phyloP scores from a whole-genome alignment of 2,797 vertebrate species.

The Anomalospiza imberbis region DNA sequence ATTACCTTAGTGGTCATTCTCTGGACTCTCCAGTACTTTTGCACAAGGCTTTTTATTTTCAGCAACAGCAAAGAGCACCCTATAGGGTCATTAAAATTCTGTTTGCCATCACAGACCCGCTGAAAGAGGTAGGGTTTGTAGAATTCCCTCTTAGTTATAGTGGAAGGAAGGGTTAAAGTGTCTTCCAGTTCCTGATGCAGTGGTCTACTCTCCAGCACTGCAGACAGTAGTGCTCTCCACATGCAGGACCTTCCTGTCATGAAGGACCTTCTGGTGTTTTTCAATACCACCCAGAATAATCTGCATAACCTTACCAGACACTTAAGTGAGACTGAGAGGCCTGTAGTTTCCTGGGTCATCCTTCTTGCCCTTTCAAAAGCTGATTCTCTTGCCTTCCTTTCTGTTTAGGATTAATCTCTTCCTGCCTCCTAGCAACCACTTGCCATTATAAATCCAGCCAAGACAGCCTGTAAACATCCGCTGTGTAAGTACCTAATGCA shows the following conservation, averaged over 20 bases:
- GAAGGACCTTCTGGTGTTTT: not conserved
- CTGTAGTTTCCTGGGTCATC: not conserved
- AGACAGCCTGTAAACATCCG: slow-evolving; percentile 33
- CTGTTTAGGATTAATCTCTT: slow-evolving; percentile 17
- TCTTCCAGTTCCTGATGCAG: not conserved
- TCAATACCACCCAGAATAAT: not conserved
- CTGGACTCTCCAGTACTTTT: not conserved
- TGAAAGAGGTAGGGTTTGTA: not conserved
- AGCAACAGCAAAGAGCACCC: not conserved
- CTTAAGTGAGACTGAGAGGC: not conserved
- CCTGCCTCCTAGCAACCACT: slow-evolving; percentile 25
- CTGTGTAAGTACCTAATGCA: slow-evolving; percentile 3
- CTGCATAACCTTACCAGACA: not conserved
- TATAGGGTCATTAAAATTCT: not conserved
- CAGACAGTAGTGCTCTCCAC: not conserved
- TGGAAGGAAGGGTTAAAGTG: not conserved
- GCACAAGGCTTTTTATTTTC: not conserved
- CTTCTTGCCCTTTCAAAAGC: not conserved
- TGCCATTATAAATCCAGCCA: not conserved
- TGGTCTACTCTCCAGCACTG: not conserved
- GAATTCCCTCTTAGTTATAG: not conserved
- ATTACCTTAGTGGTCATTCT: not conserved
- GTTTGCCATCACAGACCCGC: not conserved
- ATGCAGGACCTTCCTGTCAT: not conserved
- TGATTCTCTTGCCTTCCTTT: not conserved